Evolutionary conservation across 2,113 vertebrate genomes (phyloP), one percentile per base, ranked within the genome.

Genomic region (Hypomesus transpacificus): DNA sequence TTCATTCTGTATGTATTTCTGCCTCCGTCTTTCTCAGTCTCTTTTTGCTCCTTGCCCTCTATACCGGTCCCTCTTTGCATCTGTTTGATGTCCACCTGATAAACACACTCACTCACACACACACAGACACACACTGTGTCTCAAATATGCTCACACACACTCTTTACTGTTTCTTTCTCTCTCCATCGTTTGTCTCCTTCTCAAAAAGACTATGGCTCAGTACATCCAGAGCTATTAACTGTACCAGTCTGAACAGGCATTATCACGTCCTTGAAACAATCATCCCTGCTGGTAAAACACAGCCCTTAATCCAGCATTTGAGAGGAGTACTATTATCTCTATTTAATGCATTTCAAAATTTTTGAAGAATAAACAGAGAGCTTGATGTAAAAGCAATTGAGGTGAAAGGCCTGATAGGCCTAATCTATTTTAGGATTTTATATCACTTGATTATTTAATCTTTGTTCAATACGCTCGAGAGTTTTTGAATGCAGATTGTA

Each of bases 151-250:
- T 34, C 18, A 8, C 51, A 6, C 60, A n/a, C 51, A 26, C 51
- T 28, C 16, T 14, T 50, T 52, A 69, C 60, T 28, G 26, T 17
- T 53, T 69, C 70, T 68, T 34, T 4, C 65, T 80, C 79, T 78
- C 83, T 81, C 73, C 70, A 81, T 80, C 75, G 69, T 81, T 74
- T 59, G 67, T 14, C 4, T 73, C 77, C 84, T 65, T 61, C 79
- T 84, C 82, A 82, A 71, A 88, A 89, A 88, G 76, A 74, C 78
- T 82, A 85, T 80, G 83, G 88, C 87, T 91, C 85, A 90, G 89
- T 87, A 88, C 77, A 86, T 88, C 83, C 66, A 7, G 63, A 84
- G 74, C 84, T 80, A 83, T 90, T 88, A 87, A 80, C 86, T 66
- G 73, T 75, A 82, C 11, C 22, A 79, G 74, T 58, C 46, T 1